These are phyloP conservation scores for Pseudorhiza aurosa DNA, from an alignment of 30 jellyfish, hydroid and myxozoan genomes.

Conservation along the genomic window DNA sequence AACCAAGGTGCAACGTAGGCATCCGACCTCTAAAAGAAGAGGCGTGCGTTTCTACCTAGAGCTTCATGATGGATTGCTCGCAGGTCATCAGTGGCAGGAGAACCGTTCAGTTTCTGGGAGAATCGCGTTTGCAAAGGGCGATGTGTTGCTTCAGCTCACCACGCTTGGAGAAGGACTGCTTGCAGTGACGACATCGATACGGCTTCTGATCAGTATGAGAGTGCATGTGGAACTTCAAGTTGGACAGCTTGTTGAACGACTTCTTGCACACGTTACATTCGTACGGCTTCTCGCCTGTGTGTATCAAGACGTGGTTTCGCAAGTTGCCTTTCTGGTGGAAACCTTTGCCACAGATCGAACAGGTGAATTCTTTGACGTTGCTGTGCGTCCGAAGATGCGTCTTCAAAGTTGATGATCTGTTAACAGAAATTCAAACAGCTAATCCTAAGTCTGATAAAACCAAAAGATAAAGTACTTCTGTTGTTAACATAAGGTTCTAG, in stretches of 20 bases:
- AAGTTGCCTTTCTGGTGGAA: conserved; percentile 95
- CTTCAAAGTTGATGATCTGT: conserved; percentile 91
- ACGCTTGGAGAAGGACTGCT: conserved; percentile 82
- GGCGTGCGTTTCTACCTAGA: too few relatives aligned
- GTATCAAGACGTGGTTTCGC: conserved; percentile 85
- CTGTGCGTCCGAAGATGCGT: conserved; percentile 94
- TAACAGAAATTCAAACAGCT: too few relatives aligned
- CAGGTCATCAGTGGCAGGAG: too few relatives aligned
- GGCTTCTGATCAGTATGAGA: conserved; percentile 97
- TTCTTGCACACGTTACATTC: conserved; percentile 83
- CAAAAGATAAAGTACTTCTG: too few relatives aligned
- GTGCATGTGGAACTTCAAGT: conserved; percentile 90
- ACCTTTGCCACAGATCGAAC: conserved; percentile 92
- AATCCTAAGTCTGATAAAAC: too few relatives aligned
- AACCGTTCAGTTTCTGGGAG: neutral
- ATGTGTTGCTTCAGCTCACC: conserved; percentile 98
- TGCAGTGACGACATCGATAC: conserved; percentile 96
- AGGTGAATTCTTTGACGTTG: conserved; percentile 78
- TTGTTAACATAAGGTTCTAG: too few relatives aligned
- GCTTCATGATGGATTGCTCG: too few relatives aligned
- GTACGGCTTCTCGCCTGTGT: conserved; percentile 97
- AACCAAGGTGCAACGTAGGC: neutral
- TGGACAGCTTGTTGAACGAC: conserved; percentile 83
- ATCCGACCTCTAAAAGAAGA: too few relatives aligned
- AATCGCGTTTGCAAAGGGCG: conserved; percentile 32